These are phyloP conservation scores for Hestina assimilis DNA, from an alignment of 1,140 invertebrate genomes.

Conservation along the genomic window DNA sequence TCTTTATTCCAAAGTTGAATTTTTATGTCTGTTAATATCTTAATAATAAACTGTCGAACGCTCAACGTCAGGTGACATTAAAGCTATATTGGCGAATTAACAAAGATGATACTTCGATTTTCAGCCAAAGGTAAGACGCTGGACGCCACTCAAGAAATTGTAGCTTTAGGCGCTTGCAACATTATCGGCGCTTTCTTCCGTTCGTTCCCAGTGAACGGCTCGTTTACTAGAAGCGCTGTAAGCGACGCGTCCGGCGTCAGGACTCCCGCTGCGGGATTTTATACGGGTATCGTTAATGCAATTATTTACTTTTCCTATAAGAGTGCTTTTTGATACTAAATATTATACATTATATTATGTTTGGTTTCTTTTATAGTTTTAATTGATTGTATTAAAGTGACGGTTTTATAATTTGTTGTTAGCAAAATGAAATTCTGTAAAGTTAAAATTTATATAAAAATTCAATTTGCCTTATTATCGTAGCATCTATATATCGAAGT, in stretches of 20 bases:
- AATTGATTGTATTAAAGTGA: too few species aligned
- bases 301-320: background rate
- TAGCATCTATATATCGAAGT: too few species aligned
- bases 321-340: too few species aligned
- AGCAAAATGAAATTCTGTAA: too few species aligned
- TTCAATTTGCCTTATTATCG: too few species aligned
- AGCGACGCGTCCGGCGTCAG: conserved; percentile 95
- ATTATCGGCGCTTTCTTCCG: conserved; percentile 91
- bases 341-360: too few species aligned
- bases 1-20: background rate
- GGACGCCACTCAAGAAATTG: conserved; percentile 91
- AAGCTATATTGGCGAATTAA: conserved; percentile 31
- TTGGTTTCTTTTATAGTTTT: too few species aligned
- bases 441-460: too few species aligned
- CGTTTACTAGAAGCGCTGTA: conserved; percentile 93
- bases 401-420: too few species aligned
- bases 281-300: conserved; percentile 79
- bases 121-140: conserved; percentile 87
- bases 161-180: conserved; percentile 90
- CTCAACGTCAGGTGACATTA: conserved; percentile 7
- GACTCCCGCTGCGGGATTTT: conserved; percentile 90
- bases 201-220: conserved; percentile 94
- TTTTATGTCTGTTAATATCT: background rate
- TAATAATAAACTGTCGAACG: conserved; percentile 4
- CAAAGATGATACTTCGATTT: conserved; percentile 43